Conservation (phyloP, 2,888 invertebrate genomes). For the Zaprionus obscuricornis region DNA sequence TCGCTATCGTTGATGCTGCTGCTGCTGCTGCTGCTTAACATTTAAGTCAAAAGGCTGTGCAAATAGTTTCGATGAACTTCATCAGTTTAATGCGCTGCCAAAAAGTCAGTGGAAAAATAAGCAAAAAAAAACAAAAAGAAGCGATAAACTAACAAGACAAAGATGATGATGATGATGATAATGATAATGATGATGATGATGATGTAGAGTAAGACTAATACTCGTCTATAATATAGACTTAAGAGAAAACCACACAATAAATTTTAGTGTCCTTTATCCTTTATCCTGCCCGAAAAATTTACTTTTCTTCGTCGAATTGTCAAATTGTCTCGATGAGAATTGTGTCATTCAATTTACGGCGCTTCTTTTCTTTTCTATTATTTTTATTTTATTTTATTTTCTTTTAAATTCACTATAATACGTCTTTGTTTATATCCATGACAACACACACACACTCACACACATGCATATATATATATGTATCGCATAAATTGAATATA, state of each 20-base stretch:
- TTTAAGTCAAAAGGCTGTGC: conserved; percentile 51
- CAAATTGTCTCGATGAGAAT: conserved; percentile 64
- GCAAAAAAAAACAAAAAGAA: conserved; percentile 13
- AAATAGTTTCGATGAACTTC: conserved; percentile 71
- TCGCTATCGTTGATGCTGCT: neutral
- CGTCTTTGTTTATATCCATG: conserved; percentile 56
- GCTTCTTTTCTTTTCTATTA: conserved; percentile 15
- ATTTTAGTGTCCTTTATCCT: conserved; percentile 59
- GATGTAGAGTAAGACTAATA: neutral
- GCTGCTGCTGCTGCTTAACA: no score
- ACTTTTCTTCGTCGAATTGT: conserved; percentile 55
- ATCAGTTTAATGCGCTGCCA: conserved; percentile 58
- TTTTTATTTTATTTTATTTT: conserved; percentile 13
- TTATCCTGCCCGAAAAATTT: conserved; percentile 51
- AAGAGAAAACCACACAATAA: conserved; percentile 62
- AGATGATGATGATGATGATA: no score
- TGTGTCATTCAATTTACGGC: conserved; percentile 66
- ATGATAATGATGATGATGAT: no score
- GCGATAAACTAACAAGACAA: neutral
- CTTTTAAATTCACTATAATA: conserved; percentile 65
- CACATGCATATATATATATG: conserved; percentile 2
- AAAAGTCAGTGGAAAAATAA: conserved; percentile 1
- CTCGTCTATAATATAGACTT: conserved; percentile 20
- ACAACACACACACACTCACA: conserved; percentile 13
- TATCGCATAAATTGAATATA: conserved; percentile 57